phyloP scores from a whole-genome alignment of 2,888 invertebrate genomes.

The Spialia ferax region DNA sequence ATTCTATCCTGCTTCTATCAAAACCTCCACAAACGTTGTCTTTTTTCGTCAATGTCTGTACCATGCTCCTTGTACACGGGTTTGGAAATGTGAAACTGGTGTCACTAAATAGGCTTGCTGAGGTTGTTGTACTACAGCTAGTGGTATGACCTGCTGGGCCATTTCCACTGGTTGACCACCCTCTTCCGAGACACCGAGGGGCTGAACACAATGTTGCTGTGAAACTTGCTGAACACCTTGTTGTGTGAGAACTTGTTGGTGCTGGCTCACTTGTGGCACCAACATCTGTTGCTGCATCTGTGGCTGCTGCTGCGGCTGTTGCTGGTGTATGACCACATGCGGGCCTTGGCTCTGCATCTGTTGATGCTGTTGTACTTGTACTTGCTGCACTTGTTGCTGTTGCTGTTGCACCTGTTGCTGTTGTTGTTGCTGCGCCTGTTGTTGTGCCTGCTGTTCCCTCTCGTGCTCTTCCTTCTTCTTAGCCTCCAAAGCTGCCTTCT shows the following conservation, averaged over 20 bases:
- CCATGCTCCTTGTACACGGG: constrained; percentile 88
- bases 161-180: constrained; percentile 86
- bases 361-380: constrained; percentile 78
- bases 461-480: constrained; percentile 83
- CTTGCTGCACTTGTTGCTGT: constrained; percentile 73
- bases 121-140: constrained; percentile 88
- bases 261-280: constrained; percentile 82
- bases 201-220: constrained; percentile 81
- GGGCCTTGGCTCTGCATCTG: constrained; percentile 72
- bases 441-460: constrained; percentile 74
- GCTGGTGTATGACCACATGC: constrained; percentile 79
- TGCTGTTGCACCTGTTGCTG: constrained; percentile 68
- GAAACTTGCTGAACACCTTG: constrained; percentile 78
- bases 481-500: constrained; percentile 81
- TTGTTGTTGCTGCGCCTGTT: constrained; percentile 64
- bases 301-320: constrained; percentile 62
- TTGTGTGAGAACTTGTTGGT: constrained; percentile 80
- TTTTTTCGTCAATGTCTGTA: constrained; percentile 78
- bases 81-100: constrained; percentile 88
- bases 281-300: constrained; percentile 84
- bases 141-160: constrained; percentile 88
- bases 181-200: constrained; percentile 80
- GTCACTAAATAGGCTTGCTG: constrained; percentile 89
- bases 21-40: constrained; percentile 47
- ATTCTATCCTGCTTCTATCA: constrained; percentile 48